phyloP scores from a whole-genome alignment of 2,888 invertebrate genomes.

The Ormia ochracea region DNA sequence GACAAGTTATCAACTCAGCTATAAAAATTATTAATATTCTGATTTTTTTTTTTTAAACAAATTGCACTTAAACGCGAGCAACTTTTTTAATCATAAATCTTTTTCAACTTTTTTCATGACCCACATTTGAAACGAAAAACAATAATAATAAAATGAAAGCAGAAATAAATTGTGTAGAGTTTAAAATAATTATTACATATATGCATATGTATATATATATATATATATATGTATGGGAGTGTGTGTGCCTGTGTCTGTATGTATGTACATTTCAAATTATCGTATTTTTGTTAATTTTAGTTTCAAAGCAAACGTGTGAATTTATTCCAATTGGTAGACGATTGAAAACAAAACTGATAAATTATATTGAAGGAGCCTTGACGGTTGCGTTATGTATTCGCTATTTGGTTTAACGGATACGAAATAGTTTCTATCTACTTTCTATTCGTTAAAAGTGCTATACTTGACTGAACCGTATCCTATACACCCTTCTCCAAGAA shows the following conservation, averaged over 20 bases:
- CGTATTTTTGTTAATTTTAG: slow-evolving; percentile 15
- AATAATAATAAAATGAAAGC: not conserved
- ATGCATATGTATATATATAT: too few species aligned
- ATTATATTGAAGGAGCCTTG: slow-evolving; percentile 3
- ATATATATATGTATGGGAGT: too few species aligned
- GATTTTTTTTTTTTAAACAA: not conserved
- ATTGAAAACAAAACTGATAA: not conserved
- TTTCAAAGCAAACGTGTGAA: slow-evolving; percentile 19
- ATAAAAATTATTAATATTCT: not conserved
- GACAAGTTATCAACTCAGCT: slow-evolving; percentile 22
- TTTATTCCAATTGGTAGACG: not conserved
- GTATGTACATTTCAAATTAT: not conserved
- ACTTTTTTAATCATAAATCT: slow-evolving; percentile 18
- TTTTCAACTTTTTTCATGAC: not conserved
- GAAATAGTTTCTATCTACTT: too few species aligned
- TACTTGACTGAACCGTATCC: too few species aligned
- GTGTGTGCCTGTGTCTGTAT: too few species aligned
- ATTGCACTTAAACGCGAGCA: slow-evolving; percentile 4
- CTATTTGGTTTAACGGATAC: too few species aligned
- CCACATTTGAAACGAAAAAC: not conserved
- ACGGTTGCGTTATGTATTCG: not conserved
- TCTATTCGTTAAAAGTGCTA: too few species aligned
- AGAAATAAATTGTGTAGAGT: not conserved
- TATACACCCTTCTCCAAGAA: too few species aligned
- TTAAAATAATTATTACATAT: too few species aligned